Base-by-base conservation (phyloP, 2,113 vertebrate genomes). In the Meles meles region DNA sequence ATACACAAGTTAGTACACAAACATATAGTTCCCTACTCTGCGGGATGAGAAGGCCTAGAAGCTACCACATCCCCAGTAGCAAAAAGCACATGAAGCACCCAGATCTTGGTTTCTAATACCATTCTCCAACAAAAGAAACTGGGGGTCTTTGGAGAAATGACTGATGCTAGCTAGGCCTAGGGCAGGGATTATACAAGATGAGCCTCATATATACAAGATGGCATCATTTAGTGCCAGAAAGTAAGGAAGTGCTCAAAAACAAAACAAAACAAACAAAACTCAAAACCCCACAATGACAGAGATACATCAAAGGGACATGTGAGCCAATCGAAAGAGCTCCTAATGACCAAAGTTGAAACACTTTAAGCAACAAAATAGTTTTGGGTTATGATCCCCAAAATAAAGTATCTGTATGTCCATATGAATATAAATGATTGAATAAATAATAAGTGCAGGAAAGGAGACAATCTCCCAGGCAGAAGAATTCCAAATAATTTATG, bases 101-200 rank as follows among this genome's bases (percentile, higher is more conserved):
- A 69, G 74, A 86, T 86, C 65, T 82, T 91, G 29, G n/a, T 90
- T 93, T 86, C 74, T 93, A 90, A 85, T 10, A 88, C 3, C 4
- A 44, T 81, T 90, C 34, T 90, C 65, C 69, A 86, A 52, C 59
- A 76, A 96, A 97, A 81, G 44, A 59, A 87, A 94, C 17, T 37
- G 90, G 42, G 20, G 57, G 7, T 87, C 15, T 11, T 57, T 74
- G 39, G 39, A 59, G 47, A 96, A 96, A 76, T 74, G 84, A n/a
- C 63, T 89, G 92, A 47, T 85, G 61, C 57, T 90, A 82, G 61
- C 57, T 90, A 76, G 57, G n/a, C 55, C n/a, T 59, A 11, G 37
- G 57, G 52, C 49, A 80, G 37, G 86, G 37, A 71, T 85, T 52
- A 94, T 14, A 76, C 31, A 86, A 89, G n/a, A 76, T 72, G 13